Evolutionary conservation across 1,140 invertebrate species (phyloP).

Genomic region (Trichonephila clavipes): DNA sequence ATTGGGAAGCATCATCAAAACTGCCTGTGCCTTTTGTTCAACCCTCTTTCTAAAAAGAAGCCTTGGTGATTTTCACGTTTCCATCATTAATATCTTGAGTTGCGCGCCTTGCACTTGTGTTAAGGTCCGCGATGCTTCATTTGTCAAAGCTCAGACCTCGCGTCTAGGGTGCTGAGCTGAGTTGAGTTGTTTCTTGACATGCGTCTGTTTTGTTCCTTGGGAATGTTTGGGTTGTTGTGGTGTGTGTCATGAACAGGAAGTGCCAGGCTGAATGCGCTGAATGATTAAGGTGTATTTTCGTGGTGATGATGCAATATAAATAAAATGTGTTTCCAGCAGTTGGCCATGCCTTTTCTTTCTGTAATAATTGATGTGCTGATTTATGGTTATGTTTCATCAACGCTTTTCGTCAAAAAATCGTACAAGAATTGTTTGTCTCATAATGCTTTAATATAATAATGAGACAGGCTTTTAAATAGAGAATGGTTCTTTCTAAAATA

Average conservation of each 20-base stretch:
- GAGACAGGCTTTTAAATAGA: no score
- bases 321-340: no score
- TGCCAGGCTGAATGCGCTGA: neutral
- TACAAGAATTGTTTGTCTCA: no score
- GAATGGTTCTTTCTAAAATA: no score
- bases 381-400: no score
- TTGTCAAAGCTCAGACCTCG: neutral
- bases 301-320: no score
- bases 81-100: conserved; percentile 44
- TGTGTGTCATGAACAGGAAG: neutral
- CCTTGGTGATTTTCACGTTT: conserved; percentile 9
- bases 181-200: conserved; percentile 2
- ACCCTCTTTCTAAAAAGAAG: neutral
- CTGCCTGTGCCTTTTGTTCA: neutral
- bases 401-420: no score
- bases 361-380: no score
- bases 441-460: no score
- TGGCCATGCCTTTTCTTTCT: no score
- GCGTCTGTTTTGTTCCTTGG: neutral
- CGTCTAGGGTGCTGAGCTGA: neutral
- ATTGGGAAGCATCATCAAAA: conserved; percentile 30
- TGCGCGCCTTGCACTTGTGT: neutral
- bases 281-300: neutral
- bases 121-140: neutral
- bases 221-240: neutral